Base-by-base conservation (phyloP, 2,797 vertebrate genomes). In the Macropodus opercularis region DNA sequence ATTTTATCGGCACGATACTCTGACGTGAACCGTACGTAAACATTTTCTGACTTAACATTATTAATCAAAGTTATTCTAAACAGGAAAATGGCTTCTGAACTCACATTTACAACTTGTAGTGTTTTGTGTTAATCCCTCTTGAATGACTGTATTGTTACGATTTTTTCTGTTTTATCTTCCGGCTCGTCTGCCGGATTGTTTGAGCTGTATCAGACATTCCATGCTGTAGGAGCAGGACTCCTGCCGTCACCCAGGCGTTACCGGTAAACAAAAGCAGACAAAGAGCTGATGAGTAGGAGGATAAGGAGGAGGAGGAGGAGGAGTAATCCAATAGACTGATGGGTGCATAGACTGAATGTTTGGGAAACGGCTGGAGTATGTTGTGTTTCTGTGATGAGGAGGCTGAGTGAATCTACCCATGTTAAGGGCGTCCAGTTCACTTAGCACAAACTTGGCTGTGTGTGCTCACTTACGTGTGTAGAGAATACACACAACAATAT, bases 241-340 rank as follows among this genome's bases (percentile, higher is more conserved):
- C 32, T 32, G 50, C 53, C 57, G 72, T 82, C 77, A 80, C 59
- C 44, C 68, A 67, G 51, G 52, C 15, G 1, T 61, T 64, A 69
- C 52, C 5, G 66, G 61, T 70, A 77, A 36, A 80, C 63, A 78
- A n/a, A n/a, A 77, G 64, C 55, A 83, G 63, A 72, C 62, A 49
- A 26, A 64, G 31, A 59, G 46, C 56, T 84, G 60, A 34, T 63
- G 63, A 50, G 63, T 53, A 44, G 24, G 24, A 60, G 54, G 53
- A 57, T 75, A 65, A n/a, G 59, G n/a, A 62, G 83, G 60, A 41
- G 54, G 6, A 27, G 66, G 22, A 51, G 44, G 35, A 23, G 26
- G 43, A 43, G n/a, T n/a, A 64, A n/a, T n/a, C 23, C 44, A 65
- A 66, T 55, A 49, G 48, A 69, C 42, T 52, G 52, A 68, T 64